Conservation (phyloP, 2,113 vertebrate species). For the Zootoca vivipara region DNA sequence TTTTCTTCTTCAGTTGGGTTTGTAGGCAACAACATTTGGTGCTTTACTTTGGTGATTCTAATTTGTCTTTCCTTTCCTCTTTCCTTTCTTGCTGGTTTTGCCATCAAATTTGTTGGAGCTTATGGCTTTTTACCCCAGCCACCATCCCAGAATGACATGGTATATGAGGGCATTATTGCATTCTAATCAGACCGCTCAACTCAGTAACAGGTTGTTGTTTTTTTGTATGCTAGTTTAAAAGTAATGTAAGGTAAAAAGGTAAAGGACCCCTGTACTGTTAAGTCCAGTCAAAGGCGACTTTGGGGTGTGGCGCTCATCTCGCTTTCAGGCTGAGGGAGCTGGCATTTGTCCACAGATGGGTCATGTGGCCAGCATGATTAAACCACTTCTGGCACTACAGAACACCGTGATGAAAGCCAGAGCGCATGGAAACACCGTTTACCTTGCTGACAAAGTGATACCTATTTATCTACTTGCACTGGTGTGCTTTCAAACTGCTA, state of each 20-base stretch:
- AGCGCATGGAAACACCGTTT: too few species aligned
- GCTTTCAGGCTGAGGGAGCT: too few species aligned
- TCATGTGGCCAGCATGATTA: too few species aligned
- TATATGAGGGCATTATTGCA: not conserved
- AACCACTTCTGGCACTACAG: too few species aligned
- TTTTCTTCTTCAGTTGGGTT: not conserved
- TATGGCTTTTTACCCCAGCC: not conserved
- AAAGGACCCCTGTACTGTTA: too few species aligned
- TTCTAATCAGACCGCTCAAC: not conserved
- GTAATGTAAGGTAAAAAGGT: not conserved
- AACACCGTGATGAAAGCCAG: too few species aligned
- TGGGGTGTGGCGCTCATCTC: too few species aligned
- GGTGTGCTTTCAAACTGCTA: too few species aligned
- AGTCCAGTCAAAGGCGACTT: too few species aligned
- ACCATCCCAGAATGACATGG: accelerated
- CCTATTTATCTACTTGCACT: too few species aligned
- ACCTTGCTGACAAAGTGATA: too few species aligned
- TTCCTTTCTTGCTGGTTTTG: not conserved
- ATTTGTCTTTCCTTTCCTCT: not conserved
- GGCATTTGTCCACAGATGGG: too few species aligned
- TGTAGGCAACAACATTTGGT: not conserved
- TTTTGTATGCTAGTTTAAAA: not conserved
- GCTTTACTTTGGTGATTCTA: not conserved
- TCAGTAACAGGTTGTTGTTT: not conserved
- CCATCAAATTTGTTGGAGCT: not conserved